These are phyloP conservation scores for Miltochrista miniata DNA, from an alignment of 2,888 invertebrate genomes.

Conservation along the genomic window DNA sequence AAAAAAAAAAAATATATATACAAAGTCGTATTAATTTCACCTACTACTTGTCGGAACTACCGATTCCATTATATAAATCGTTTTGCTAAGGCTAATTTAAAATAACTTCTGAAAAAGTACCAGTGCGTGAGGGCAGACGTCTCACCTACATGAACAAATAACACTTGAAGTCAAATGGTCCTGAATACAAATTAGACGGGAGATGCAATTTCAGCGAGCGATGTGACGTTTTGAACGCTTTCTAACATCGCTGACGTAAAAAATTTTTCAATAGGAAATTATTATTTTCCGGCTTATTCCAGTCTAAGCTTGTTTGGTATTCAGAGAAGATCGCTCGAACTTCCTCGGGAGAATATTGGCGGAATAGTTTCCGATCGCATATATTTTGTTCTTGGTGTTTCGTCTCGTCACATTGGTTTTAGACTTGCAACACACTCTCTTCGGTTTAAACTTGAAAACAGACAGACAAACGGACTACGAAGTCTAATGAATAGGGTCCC, in stretches of 20 bases:
- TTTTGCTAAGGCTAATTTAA: constrained; percentile 21
- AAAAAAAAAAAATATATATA: no score
- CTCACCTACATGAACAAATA: constrained; percentile 62
- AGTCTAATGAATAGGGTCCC: no score
- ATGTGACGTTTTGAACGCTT: constrained; percentile 67
- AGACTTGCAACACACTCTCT: neutral
- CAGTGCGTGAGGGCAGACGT: constrained; percentile 19
- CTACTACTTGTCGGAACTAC: no score
- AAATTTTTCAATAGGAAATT: constrained; percentile 71
- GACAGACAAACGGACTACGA: no score
- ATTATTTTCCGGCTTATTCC: constrained; percentile 50
- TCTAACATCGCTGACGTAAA: constrained; percentile 50
- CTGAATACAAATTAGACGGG: constrained; percentile 71
- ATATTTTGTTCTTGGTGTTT: neutral
- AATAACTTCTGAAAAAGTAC: constrained; percentile 17
- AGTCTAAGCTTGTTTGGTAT: constrained; percentile 37
- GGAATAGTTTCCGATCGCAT: constrained; percentile 11
- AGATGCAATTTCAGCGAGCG: constrained; percentile 69
- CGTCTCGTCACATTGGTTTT: neutral
- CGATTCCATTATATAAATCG: no score
- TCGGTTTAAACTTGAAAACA: no score
- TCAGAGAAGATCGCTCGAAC: constrained; percentile 32
- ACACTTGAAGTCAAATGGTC: constrained; percentile 51
- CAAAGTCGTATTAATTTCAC: no score
- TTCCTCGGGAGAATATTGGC: constrained; percentile 15